These are phyloP conservation scores for Grus americana DNA, from an alignment of 2,113 vertebrate species.

Conservation along the genomic window DNA sequence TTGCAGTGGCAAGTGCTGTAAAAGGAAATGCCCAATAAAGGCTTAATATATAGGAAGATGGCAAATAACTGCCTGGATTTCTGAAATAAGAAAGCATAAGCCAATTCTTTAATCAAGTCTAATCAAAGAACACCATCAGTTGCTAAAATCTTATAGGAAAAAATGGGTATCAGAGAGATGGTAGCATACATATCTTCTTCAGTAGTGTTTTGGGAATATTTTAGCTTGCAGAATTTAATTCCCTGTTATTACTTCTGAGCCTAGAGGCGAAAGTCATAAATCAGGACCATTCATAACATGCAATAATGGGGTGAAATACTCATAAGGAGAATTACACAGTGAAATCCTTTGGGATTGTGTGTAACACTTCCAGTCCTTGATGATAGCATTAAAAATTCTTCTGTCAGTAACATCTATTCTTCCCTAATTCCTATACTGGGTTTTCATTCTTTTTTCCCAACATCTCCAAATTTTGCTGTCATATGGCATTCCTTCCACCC, in stretches of 20 bases:
- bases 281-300: constrained; percentile 26
- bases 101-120: constrained; percentile 2
- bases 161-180: neutral
- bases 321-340: constrained; percentile 15
- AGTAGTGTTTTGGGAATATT: constrained; percentile 32
- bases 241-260: constrained; percentile 53
- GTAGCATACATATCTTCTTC: neutral
- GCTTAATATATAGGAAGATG: constrained; percentile 25
- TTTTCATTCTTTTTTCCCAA: neutral
- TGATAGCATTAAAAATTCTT: neutral
- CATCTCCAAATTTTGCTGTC: neutral
- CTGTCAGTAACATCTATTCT: neutral
- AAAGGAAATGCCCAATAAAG: constrained; percentile 26
- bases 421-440: neutral
- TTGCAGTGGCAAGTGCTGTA: neutral
- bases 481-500: neutral
- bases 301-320: constrained; percentile 40
- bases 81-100: constrained; percentile 34
- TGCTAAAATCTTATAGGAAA: neutral
- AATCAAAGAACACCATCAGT: constrained; percentile 21
- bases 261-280: constrained; percentile 47
- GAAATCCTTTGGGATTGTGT: neutral
- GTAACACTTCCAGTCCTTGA: constrained; percentile 10
- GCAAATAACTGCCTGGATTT: constrained; percentile 26
- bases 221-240: constrained; percentile 50